phyloP scores from a whole-genome alignment of 2,888 invertebrate species.

The Eudemis profundana region DNA sequence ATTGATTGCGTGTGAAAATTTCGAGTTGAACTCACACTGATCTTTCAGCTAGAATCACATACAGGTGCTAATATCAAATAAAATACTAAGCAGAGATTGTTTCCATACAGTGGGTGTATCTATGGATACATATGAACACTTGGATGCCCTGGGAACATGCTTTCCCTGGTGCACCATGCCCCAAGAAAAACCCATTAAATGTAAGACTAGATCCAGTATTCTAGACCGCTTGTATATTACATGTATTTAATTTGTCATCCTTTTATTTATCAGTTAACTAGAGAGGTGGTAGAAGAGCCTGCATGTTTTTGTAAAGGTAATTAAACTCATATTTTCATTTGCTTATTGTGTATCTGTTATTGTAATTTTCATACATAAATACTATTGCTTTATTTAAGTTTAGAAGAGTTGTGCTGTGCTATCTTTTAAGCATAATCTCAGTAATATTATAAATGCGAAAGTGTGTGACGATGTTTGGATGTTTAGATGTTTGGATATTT shows the following conservation, averaged over 20 bases:
- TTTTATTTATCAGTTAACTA: slow-evolving; percentile 60
- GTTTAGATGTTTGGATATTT: too few relatives aligned
- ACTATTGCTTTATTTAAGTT: too few relatives aligned
- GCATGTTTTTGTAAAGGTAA: slow-evolving; percentile 60
- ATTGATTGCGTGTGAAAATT: too few relatives aligned
- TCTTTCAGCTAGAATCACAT: not conserved
- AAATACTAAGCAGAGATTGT: slow-evolving; percentile 14
- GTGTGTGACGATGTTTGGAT: too few relatives aligned
- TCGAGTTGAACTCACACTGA: not conserved
- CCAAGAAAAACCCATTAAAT: slow-evolving; percentile 74
- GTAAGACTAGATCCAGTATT: slow-evolving; percentile 60
- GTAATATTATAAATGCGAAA: too few relatives aligned
- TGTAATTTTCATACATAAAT: too few relatives aligned
- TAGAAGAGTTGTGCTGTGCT: too few relatives aligned
- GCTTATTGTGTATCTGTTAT: not conserved
- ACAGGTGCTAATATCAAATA: not conserved
- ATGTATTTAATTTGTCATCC: slow-evolving; percentile 52
- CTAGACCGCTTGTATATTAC: slow-evolving; percentile 39
- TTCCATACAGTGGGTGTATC: slow-evolving; percentile 84
- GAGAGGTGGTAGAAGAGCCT: slow-evolving; percentile 62
- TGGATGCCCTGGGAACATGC: slow-evolving; percentile 90
- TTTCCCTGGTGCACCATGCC: slow-evolving; percentile 89
- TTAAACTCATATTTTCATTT: slow-evolving; percentile 49
- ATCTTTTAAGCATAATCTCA: too few relatives aligned
- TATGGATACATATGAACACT: slow-evolving; percentile 90